Conservation (phyloP, 92 coral and sea anemone genomes). For the Epizoanthus fatuus region DNA sequence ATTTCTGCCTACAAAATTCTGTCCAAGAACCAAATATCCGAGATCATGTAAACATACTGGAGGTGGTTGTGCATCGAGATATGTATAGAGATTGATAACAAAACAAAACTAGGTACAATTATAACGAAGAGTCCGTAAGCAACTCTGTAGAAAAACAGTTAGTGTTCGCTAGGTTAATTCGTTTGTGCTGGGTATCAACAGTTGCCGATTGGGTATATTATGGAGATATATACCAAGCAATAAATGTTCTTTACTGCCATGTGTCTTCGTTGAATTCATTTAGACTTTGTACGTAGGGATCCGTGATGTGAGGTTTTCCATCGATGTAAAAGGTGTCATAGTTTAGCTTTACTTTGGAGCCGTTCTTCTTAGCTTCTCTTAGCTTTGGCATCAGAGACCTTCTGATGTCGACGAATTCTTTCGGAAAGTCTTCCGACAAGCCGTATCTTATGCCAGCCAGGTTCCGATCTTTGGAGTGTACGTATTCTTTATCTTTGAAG, state of each 20-base stretch:
- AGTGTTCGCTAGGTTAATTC: too few species aligned
- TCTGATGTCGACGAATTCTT: conserved; percentile 19
- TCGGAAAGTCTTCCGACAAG: conserved; percentile 15
- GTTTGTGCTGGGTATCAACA: too few species aligned
- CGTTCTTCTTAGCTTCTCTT: conserved; percentile 29
- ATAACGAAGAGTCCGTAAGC: not conserved
- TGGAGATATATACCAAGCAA: not conserved
- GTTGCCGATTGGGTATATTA: too few species aligned
- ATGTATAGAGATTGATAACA: not conserved
- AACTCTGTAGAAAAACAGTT: not conserved
- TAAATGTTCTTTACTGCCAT: not conserved
- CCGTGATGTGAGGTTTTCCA: too few species aligned
- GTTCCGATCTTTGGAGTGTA: conserved; percentile 1
- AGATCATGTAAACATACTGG: not conserved
- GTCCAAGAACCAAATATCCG: not conserved
- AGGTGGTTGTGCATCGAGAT: not conserved
- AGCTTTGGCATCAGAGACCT: conserved; percentile 7
- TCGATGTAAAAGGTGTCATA: too few species aligned
- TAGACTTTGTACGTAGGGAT: too few species aligned
- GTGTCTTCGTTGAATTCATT: too few species aligned
- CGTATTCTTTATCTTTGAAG: too few species aligned
- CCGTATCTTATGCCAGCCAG: conserved; percentile 4
- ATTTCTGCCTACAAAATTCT: too few species aligned
- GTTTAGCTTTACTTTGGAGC: not conserved
- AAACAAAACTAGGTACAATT: not conserved